Base-by-base conservation (phyloP, 2,797 vertebrate genomes). In the Crocodylus rhombifer region DNA sequence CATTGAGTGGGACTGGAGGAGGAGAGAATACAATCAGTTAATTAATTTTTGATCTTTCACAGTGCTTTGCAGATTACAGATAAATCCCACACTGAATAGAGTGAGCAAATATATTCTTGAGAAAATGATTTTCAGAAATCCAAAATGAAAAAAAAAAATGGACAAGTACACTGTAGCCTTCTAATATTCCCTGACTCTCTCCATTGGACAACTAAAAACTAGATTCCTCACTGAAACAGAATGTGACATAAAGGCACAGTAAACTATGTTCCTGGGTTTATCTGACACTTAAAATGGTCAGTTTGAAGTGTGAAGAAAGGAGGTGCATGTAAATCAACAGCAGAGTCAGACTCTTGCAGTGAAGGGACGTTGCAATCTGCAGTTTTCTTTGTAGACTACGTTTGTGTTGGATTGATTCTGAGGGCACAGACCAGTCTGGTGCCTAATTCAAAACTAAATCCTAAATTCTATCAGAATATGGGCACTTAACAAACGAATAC, bases 211-310 rank as follows among this genome's bases (percentile, higher is more conserved):
- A 42, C 11, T 80, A 84, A 67, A 80, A 77, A 1, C 17, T 85
- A 90, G 78, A 82, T 83, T 94, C 7, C 14, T 80, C 80, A 26
- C n/a, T 82, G 74, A 91, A 91, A 64, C 1, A 80, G 30, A 81
- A 71, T 1, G 2, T 9, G 61, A 58, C 84, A 73, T 30, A 26
- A 76, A 82, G 42, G 73, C 33, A 80, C 4, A 0, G 61, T 10
- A 42, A 85, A 67, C 21, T 82, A 18, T 18, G 64, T 71, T 20
- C 8, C 9, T 0, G 5, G 30, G 25, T 57, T 88, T 56, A 80
- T 71, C 57, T 80, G 57, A 6, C 82, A 71, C 33, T 92, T 84
- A 61, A 86, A 88, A 93, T 36, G 88, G 71, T 86, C 62, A 75
- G 1, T 42, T 15, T 69, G 79, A 62, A 65, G 9, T 65, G 57